Percentiles rank a stretch among this genome's conserved stretches.
phyloP scores from a whole-genome alignment of 1,140 invertebrate species.

The fruit fly (Drosophila melanogaster) region Release_6_plus_ISO1_MT NT_033779.5:15317501-15318000 shows the following conservation, averaged over 20 bases:
- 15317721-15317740: constrained; percentile 69
- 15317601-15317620: constrained; percentile 78
- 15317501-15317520: constrained; percentile 82
- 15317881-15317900: too few relatives aligned
- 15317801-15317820: constrained; percentile 78
- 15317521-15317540: constrained; percentile 76
- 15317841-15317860: constrained; percentile 10
- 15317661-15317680: constrained; percentile 69
- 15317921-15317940: not conserved
- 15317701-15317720: constrained; percentile 59
- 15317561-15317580: constrained; percentile 51
- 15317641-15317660: constrained; percentile 51
- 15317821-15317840: constrained; percentile 48
- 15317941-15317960: not conserved
- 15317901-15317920: too few relatives aligned
- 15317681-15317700: constrained; percentile 68
- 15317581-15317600: constrained; percentile 15
- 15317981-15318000: too few relatives aligned
- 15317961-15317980: too few relatives aligned
- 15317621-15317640: constrained; percentile 79
- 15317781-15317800: constrained; percentile 24
- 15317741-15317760: constrained; percentile 71
- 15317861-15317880: too few relatives aligned
- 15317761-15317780: constrained; percentile 68
- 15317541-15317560: constrained; percentile 76